Base-by-base conservation (phyloP, 2,113 vertebrate species). In the Chionomys nivalis region DNA sequence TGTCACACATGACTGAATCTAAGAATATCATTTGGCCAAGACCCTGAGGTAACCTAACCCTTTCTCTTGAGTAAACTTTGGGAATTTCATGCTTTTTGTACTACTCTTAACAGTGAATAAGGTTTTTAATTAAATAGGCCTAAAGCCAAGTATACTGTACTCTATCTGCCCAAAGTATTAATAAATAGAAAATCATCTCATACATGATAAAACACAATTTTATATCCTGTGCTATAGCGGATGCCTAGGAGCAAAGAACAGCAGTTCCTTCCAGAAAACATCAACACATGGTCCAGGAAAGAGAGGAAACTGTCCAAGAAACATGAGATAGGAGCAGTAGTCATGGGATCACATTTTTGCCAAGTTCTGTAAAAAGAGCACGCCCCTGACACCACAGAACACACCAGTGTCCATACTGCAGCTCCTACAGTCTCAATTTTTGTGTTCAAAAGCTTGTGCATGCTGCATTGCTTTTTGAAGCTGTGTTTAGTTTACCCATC, bases 391-490 rank as follows among this genome's bases (percentile, higher is more conserved):
- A 2, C 49, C n/a, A 66, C 24, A 36, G 31, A 31, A 28, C 11
- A 65, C 17, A 0, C 14, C 3, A 2, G 11, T 16, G 9, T 31
- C 73, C 9, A 5, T 3, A 31, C 17, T 61, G 36, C 3, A 77
- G 21, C 28, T 12, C 12, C 42, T 5, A 6, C 1, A 24, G 0
- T 13, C n/a, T 55, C 5, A 39, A 0, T 52, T 5, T 1, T 7
- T 61, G 4, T 9, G 3, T 33, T 9, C 17, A 44, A 14, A 76
- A 1, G 2, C 16, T 23, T 58, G 13, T 5, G 1, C 0, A 0
- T 2, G 19, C 31, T 21, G 28, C 6, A 5, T 17, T 65, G 13
- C 23, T 63, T 83, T 61, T 16, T 16, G 55, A 49, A 17, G 47
- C 28, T 55, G 33, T 36, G 17, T 2, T 79, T 79, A 31, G 26